Evolutionary conservation across 1,140 invertebrate genomes (phyloP).

Genomic region (Stegodyphus dumicola): DNA sequence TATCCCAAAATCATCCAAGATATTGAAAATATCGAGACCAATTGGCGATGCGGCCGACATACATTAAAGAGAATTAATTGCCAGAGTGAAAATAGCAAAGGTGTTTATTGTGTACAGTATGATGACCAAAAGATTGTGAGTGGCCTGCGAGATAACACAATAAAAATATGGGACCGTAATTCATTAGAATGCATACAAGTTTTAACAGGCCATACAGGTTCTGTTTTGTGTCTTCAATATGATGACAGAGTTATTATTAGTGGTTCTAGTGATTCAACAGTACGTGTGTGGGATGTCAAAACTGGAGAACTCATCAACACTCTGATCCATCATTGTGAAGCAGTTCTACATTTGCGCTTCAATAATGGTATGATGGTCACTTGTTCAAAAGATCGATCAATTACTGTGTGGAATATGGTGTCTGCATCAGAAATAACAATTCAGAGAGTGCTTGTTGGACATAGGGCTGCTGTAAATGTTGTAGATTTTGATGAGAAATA

Average conservation of each 20-base stretch:
- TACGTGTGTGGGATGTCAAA: constrained; percentile 75
- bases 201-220: constrained; percentile 96
- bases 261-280: constrained; percentile 97
- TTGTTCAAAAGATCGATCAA: constrained; percentile 99
- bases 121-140: constrained; percentile 99
- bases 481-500: constrained; percentile 99
- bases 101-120: constrained; percentile 99
- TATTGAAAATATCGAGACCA: constrained; percentile 93
- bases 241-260: constrained; percentile 99
- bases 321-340: constrained; percentile 98
- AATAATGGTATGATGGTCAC: constrained; percentile 99
- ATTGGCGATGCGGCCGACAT: constrained; percentile 96
- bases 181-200: constrained; percentile 89
- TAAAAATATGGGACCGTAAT: constrained; percentile 97
- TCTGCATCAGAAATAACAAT: constrained; percentile 96
- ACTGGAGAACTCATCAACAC: constrained; percentile 86
- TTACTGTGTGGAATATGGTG: constrained; percentile 99
- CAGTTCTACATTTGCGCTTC: constrained; percentile 97
- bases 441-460: constrained; percentile 93
- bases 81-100: constrained; percentile 92
- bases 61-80: constrained; percentile 98
- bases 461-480: constrained; percentile 98
- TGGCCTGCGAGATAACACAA: constrained; percentile 98
- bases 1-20: constrained; percentile 95
- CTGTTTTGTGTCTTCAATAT: constrained; percentile 97